Evolutionary conservation across 2,888 invertebrate species (phyloP), one percentile per base, ranked within the genome.

Genomic region (Onchidella celtica): DNA sequence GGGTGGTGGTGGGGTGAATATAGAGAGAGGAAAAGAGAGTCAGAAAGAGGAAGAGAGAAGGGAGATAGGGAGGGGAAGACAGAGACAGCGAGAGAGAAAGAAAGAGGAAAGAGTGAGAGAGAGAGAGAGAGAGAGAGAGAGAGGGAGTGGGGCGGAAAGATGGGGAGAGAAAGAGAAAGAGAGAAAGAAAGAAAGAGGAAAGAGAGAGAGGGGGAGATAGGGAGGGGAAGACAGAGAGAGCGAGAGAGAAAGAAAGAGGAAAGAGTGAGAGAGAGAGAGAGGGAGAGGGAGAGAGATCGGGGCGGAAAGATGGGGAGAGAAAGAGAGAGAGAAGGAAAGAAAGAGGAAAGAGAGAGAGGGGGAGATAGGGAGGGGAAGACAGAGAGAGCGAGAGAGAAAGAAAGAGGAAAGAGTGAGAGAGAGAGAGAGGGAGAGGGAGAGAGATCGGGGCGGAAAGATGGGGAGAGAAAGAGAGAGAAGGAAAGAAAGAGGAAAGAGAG

Each of bases 401-500:
- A 68, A 29, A 61, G 14, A 61, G 11, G 6, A 27, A 14, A 27
- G n/a, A 6, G n/a, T 21, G 61, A 27, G 61, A n/a, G 72, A 57
- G 55, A 55, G 29, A n/a, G n/a, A n/a, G n/a, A n/a, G n/a, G n/a
- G 34, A 32, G 78, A 69, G 36, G 14, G 57, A 59, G 57, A 34
- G 55, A 34, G 47, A 29, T 47, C n/a, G 66, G 27, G 32, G 14
- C 14, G 29, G 68, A 47, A 68, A 55, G 68, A 29, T 29, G 29
- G 68, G 29, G 65, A 66, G 66, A 66, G 66, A 47, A 55, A 47
- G 29, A 34, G 66, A 66, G 66, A 63, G 65, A 38, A 55, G n/a
- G 68, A 57, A 69, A 66, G 68, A 66, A 65, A 66, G 68, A 47
- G 65, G 27, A 21, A 29, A 47, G 47, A 29, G 4, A n/a, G 34